phyloP scores from a whole-genome alignment of 2,888 invertebrate species.

The Dynastes tityus region DNA sequence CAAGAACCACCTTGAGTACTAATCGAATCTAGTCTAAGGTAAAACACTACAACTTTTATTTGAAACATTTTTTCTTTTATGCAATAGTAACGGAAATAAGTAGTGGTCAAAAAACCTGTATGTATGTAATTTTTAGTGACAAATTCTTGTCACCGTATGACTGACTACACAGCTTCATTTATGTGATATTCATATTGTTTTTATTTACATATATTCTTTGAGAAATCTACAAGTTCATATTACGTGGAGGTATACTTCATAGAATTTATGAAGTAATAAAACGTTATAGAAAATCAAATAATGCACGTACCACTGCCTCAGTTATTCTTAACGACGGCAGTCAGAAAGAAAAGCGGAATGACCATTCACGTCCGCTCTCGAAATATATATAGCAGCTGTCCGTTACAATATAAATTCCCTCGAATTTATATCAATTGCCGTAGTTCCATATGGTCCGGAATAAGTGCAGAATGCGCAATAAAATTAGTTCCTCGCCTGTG shows the following conservation, averaged over 20 bases:
- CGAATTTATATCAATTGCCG: constrained; percentile 31
- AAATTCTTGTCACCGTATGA: too few relatives aligned
- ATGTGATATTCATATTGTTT: too few relatives aligned
- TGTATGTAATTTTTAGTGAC: too few relatives aligned
- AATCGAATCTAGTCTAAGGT: too few relatives aligned
- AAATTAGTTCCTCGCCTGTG: constrained; percentile 37
- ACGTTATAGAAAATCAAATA: not conserved
- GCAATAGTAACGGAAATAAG: too few relatives aligned
- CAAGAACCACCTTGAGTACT: too few relatives aligned
- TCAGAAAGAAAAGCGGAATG: not conserved
- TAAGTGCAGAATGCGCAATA: constrained; percentile 41
- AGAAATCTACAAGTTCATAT: too few relatives aligned
- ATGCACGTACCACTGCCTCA: not conserved
- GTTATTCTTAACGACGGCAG: not conserved
- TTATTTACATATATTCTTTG: too few relatives aligned
- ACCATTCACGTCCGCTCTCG: not conserved
- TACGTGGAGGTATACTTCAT: not conserved
- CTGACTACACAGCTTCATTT: too few relatives aligned
- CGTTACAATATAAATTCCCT: constrained; percentile 24
- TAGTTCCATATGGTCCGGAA: constrained; percentile 36
- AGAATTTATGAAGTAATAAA: not conserved
- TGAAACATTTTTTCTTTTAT: too few relatives aligned
- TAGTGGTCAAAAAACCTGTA: too few relatives aligned
- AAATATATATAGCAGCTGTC: constrained; percentile 14
- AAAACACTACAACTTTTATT: too few relatives aligned